Evolutionary conservation across 2,797 vertebrate species (phyloP).

Genomic region (Chelonia mydas): DNA sequence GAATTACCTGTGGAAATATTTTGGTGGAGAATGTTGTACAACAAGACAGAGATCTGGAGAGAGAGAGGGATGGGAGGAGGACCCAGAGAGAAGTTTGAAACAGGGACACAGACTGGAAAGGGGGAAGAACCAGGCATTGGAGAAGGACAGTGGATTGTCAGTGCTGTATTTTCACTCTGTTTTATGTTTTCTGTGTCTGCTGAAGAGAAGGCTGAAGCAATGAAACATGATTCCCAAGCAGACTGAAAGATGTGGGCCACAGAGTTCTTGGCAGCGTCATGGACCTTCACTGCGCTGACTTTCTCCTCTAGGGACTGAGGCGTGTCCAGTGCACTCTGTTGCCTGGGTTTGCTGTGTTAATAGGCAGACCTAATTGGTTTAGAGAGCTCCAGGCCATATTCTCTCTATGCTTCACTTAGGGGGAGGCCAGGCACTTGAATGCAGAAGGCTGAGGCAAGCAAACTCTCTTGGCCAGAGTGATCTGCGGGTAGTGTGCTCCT

Average conservation of each 20-base stretch:
- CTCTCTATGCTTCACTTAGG: background rate
- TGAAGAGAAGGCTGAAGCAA: background rate
- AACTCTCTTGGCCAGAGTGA: background rate
- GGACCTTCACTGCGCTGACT: background rate
- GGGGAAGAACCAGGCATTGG: background rate
- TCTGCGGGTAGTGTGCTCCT: background rate
- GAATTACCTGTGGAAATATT: background rate
- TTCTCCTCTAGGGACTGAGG: background rate
- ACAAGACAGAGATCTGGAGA: slow-evolving; percentile 16
- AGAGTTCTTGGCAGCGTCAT: background rate
- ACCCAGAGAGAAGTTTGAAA: background rate
- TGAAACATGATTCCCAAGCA: background rate
- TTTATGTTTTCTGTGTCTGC: background rate
- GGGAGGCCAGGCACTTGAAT: background rate
- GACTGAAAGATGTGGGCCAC: background rate
- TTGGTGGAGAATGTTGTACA: slow-evolving; percentile 28
- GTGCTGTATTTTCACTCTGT: background rate
- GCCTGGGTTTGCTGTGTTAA: background rate
- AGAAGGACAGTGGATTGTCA: background rate
- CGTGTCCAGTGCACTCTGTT: accelerated
- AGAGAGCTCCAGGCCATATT: accelerated
- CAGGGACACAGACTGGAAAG: background rate
- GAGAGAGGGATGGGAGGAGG: background rate
- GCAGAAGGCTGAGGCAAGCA: background rate
- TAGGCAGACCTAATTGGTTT: background rate